Percentiles rank a stretch among this genome's conserved stretches.
These are phyloP conservation scores for Cardiocondyla obscurior DNA, from an alignment of 1,140 invertebrate species.

Conservation along the genomic window DNA sequence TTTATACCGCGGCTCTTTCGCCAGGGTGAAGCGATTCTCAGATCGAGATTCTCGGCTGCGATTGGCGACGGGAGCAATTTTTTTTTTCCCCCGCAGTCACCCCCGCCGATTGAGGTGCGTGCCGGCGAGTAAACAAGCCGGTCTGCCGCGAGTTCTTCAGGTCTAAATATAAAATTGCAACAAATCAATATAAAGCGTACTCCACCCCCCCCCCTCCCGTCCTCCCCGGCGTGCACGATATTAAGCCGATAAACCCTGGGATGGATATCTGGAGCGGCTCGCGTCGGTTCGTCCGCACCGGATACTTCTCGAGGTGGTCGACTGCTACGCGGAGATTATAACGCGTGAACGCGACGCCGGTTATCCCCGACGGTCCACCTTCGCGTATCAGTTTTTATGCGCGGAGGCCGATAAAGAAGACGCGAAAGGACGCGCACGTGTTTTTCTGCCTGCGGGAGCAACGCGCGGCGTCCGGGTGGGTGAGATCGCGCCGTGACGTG, in stretches of 20 bases:
- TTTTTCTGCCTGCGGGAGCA: background rate
- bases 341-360: background rate
- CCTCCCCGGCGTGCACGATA: background rate
- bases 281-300: too few species aligned
- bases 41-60: background rate
- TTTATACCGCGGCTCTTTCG: background rate
- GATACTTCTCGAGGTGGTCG: background rate
- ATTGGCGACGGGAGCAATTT: background rate
- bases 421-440: background rate
- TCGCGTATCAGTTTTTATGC: background rate
- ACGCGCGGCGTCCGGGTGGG: background rate
- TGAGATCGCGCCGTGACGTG: background rate
- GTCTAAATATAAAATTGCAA: conserved; percentile 50
- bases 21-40: background rate
- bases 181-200: conserved; percentile 35
- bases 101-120: background rate
- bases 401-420: background rate
- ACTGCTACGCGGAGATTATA: background rate
- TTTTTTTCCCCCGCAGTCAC: background rate
- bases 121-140: conserved; percentile 37
- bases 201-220: background rate
- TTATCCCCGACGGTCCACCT: background rate
- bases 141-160: conserved; percentile 9
- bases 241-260: conserved; percentile 22
- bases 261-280: conserved; percentile 13